These are phyloP conservation scores for Diarsia mendica DNA, from an alignment of 2,888 invertebrate genomes.

Conservation along the genomic window DNA sequence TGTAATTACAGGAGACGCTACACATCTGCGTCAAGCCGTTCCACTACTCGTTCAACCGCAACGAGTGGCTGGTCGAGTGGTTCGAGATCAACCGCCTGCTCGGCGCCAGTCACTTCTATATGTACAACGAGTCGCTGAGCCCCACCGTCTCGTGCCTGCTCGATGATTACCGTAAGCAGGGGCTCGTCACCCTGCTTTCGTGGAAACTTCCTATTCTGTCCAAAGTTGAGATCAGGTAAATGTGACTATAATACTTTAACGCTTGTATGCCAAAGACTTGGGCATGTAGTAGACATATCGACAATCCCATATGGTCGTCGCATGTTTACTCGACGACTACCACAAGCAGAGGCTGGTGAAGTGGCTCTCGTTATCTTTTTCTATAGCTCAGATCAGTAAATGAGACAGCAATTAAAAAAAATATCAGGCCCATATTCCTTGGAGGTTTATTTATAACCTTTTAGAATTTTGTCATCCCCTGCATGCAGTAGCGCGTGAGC, in stretches of 20 bases:
- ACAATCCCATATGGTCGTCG: conserved; percentile 81
- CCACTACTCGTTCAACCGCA: conserved; percentile 96
- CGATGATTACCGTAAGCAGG: conserved; percentile 91
- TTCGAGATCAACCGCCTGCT: conserved; percentile 96
- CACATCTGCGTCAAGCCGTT: conserved; percentile 97
- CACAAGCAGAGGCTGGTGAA: conserved; percentile 92
- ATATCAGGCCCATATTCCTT: no score
- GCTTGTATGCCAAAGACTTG: not conserved
- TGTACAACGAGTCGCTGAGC: conserved; percentile 97
- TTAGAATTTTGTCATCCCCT: not conserved
- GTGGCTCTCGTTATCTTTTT: conserved; percentile 95
- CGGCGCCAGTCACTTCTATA: conserved; percentile 96
- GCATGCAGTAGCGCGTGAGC: no score
- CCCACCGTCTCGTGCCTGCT: conserved; percentile 94
- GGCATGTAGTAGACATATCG: not conserved
- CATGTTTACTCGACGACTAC: conserved; percentile 94
- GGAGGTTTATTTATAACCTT: not conserved
- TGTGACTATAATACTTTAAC: not conserved
- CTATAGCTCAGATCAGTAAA: conserved; percentile 95
- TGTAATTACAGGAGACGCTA: conserved; percentile 88
- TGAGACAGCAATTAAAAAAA: not conserved
- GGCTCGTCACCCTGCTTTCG: conserved; percentile 93
- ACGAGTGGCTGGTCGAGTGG: conserved; percentile 96
- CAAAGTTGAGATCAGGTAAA: conserved; percentile 94
- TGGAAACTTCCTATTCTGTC: conserved; percentile 97